These are phyloP conservation scores for Argynnis bischoffii DNA, from an alignment of 2,888 invertebrate species.

Conservation along the genomic window DNA sequence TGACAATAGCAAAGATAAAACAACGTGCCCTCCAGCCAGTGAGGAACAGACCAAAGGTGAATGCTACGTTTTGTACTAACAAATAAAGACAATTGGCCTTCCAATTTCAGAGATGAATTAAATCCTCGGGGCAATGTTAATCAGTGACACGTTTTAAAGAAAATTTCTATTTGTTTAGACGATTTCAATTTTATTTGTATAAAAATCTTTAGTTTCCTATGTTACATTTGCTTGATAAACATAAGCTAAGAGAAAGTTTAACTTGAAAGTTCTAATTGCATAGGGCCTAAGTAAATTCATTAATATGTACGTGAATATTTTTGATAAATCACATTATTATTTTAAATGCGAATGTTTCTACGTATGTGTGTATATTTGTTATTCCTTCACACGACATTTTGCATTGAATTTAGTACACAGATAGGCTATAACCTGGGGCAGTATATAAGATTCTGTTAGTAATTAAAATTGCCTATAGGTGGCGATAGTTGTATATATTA, in stretches of 20 bases:
- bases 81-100: constrained; percentile 7
- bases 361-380: no score
- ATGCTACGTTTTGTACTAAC: constrained; percentile 6
- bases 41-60: constrained; percentile 76
- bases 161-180: neutral
- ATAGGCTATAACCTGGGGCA: no score
- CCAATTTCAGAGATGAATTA: constrained; percentile 10
- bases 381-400: no score
- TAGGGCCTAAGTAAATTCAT: constrained; percentile 28
- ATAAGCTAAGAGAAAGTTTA: constrained; percentile 22
- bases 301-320: constrained; percentile 25
- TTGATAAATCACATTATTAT: constrained; percentile 21
- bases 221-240: neutral
- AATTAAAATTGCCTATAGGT: no score
- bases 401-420: no score
- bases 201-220: neutral
- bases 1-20: constrained; percentile 65
- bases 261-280: constrained; percentile 21
- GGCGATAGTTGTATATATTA: no score
- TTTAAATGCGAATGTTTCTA: no score
- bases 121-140: neutral
- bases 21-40: constrained; percentile 56
- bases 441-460: no score
- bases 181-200: neutral
- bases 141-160: neutral